A percentile compares a stretch with the other conserved stretches of the same genome.
These are phyloP conservation scores for Epinephelus lanceolatus DNA, from an alignment of 2,113 vertebrate species.

Conservation along the genomic window DNA sequence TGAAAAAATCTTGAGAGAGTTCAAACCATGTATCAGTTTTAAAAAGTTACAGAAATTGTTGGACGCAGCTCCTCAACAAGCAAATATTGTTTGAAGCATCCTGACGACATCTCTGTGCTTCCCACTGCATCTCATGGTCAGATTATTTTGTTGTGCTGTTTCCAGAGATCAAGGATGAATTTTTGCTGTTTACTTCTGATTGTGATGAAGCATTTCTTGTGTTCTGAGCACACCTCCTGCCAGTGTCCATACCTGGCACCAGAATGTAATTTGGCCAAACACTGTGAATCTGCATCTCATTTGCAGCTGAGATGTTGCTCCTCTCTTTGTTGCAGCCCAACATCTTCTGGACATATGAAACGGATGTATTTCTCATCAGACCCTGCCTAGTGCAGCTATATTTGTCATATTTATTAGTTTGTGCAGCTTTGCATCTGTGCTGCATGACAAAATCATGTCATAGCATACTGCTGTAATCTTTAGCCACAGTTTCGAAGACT, in stretches of 20 bases:
- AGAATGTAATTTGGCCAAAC: neutral
- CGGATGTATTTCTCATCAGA: neutral
- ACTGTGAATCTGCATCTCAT: constrained; percentile 2
- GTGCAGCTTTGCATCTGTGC: constrained; percentile 35
- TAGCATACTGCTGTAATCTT: constrained; percentile 58
- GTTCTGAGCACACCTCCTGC: neutral
- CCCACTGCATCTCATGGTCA: neutral
- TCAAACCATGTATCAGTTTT: too few species aligned
- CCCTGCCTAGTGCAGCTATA: neutral
- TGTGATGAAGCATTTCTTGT: neutral
- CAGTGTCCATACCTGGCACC: neutral
- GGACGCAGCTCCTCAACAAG: neutral
- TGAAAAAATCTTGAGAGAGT: too few species aligned
- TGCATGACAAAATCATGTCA: constrained; percentile 35
- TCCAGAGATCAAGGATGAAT: neutral
- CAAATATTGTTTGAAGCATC: too few species aligned
- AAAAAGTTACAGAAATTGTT: too few species aligned
- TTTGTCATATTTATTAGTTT: constrained; percentile 34
- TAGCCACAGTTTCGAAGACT: constrained; percentile 46
- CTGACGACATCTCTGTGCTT: neutral
- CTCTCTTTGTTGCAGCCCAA: neutral
- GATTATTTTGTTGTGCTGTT: neutral
- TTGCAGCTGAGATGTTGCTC: neutral
- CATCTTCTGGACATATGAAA: neutral
- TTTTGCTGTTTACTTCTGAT: neutral